Evolutionary conservation across 2,113 vertebrate genomes (phyloP), one percentile per base, ranked within the genome.

Genomic region (Elephas maximus): DNA sequence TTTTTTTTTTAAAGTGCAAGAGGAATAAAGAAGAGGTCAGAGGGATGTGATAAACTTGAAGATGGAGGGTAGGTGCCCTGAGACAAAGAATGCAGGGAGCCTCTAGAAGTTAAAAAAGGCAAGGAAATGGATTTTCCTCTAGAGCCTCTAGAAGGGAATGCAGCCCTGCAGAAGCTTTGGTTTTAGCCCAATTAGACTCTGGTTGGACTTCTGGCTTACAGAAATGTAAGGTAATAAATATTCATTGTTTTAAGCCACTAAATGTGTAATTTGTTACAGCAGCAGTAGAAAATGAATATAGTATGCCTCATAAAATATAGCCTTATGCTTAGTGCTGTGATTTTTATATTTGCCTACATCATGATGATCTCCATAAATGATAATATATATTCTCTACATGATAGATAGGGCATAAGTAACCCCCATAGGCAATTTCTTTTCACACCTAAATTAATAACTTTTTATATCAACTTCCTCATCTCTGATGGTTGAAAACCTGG

Each of bases 401-500:
- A 4, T 48, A 45, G 18, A 41, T 44, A 48, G n/a, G 67, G 24
- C 5, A 67, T 62, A 76, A 5, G 20, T 41, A 30, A 89, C 3
- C 0, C 20, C 11, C 2, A 44, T 20, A n/a, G 6, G 44, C 7
- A 30, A 1, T 60, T 96, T 77, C 0, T 15, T 96, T 93, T 94
- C 41, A 51, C 57, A 79, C 0, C n/a, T 84, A 24, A 4, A 20
- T 89, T 91, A 94, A 91, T 2, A 57, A 1, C 4, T 1, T 8
- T 88, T 37, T 73, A 11, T 4, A 88, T 51, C 6, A 84, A 91
- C 17, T 91, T 94, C 80, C 1, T 92, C 5, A 80, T 63, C 15
- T 92, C 95, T 93, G 17, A 93, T 92, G 21, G 21, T 44, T 84
- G 18, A 21, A 96, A 80, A 96, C 78, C 8, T 91, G 89, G 41